Percentiles rank a stretch among this genome's conserved stretches.
These are phyloP conservation scores for Venustoraphidia nigricollis DNA, from an alignment of 2,888 invertebrate species.

Conservation along the genomic window DNA sequence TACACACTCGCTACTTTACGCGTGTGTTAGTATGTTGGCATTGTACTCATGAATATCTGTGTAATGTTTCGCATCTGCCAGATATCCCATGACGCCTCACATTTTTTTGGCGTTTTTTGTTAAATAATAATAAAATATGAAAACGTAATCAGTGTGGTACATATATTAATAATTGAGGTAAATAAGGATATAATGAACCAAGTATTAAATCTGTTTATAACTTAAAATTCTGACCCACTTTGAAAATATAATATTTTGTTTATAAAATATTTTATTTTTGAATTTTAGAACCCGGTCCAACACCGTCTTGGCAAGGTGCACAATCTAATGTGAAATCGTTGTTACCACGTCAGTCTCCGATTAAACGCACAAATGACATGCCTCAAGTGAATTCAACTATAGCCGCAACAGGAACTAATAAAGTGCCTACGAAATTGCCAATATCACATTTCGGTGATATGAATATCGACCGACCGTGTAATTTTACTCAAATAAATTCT, in stretches of 20 bases:
- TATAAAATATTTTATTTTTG: conserved; percentile 1
- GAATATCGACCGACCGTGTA: not conserved
- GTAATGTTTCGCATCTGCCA: too few species aligned
- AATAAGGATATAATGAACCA: too few species aligned
- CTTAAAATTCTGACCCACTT: not conserved
- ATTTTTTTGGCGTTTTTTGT: too few species aligned
- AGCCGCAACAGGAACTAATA: conserved; percentile 19
- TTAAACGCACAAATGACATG: conserved; percentile 30
- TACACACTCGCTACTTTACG: too few species aligned
- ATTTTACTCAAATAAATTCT: not conserved
- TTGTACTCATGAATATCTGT: too few species aligned
- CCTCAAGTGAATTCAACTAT: conserved; percentile 28
- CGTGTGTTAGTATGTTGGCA: too few species aligned
- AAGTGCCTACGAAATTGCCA: not conserved
- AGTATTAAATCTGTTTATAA: too few species aligned
- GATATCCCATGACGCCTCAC: too few species aligned
- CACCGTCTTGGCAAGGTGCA: conserved; percentile 27
- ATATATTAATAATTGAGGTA: too few species aligned
- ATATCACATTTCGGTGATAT: not conserved
- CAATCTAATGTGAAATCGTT: not conserved
- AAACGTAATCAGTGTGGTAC: too few species aligned
- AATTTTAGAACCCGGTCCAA: conserved; percentile 31
- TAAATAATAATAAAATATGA: too few species aligned
- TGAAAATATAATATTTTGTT: not conserved
- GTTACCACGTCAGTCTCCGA: conserved; percentile 5